Percentiles rank a stretch among this genome's conserved stretches.
These are phyloP conservation scores for Galago senegalensis DNA, from an alignment of 2,797 vertebrate species.

Conservation along the genomic window DNA sequence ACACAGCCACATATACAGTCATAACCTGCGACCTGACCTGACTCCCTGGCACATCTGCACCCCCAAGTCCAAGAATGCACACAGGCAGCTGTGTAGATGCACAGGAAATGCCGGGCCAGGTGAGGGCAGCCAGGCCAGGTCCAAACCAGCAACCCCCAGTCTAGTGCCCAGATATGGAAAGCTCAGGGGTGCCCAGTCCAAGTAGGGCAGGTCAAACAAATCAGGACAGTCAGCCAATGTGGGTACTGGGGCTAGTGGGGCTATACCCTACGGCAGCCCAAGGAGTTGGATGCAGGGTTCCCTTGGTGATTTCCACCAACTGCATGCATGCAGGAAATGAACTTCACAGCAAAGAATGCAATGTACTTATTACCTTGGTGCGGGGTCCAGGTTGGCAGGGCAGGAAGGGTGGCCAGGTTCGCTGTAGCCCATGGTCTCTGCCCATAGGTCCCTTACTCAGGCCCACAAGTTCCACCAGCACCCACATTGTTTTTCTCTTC, in stretches of 20 bases:
- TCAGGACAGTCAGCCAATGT: fast-evolving
- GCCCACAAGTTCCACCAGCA: fast-evolving
- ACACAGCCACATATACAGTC: fast-evolving
- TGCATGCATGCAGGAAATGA: neutral
- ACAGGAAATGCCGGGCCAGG: fast-evolving
- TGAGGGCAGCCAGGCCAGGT: neutral
- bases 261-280: fast-evolving
- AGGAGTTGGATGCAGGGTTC: neutral
- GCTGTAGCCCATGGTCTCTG: fast-evolving
- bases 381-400: neutral
- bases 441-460: neutral
- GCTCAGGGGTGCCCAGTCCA: too few species aligned
- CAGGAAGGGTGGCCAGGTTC: fast-evolving
- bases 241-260: fast-evolving
- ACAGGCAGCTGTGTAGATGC: neutral
- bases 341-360: neutral
- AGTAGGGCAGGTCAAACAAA: fast-evolving
- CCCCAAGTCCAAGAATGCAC: fast-evolving
- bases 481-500: fast-evolving
- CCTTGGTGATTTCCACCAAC: fast-evolving
- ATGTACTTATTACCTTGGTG: neutral
- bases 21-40: neutral
- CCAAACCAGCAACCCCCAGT: too few species aligned
- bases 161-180: neutral
- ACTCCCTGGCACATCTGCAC: too few species aligned